Conservation (phyloP, 2,888 invertebrate genomes). For the Drosophila siamana region DNA sequence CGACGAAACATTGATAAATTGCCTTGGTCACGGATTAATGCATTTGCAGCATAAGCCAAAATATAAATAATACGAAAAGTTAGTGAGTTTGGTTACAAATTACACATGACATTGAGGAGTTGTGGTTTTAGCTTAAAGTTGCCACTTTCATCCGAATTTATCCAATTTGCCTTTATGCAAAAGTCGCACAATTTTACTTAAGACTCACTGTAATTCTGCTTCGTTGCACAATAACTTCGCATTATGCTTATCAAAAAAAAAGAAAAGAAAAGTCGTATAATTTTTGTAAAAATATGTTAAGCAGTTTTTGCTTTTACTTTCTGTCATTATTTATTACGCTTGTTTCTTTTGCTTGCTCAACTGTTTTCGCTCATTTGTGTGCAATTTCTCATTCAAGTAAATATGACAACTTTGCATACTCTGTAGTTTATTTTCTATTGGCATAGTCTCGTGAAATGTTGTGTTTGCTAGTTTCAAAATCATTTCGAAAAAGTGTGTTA, state of each 20-base stretch:
- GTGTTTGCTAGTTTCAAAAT: too few species aligned
- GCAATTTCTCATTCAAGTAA: neutral
- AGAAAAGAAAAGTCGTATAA: too few species aligned
- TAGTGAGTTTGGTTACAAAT: neutral
- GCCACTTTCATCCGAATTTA: neutral
- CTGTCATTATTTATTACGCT: neutral
- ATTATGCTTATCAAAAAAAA: constrained; percentile 7
- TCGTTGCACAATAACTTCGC: neutral
- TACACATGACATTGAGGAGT: neutral
- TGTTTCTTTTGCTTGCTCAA: neutral
- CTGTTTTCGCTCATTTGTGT: neutral
- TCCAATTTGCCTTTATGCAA: neutral
- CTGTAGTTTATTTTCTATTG: neutral
- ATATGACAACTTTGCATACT: neutral
- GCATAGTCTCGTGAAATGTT: too few species aligned
- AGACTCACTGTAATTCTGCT: neutral
- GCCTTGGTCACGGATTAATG: neutral
- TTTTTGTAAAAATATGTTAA: constrained; percentile 20
- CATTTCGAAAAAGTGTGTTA: neutral
- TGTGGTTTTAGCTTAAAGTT: neutral
- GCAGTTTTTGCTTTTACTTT: constrained; percentile 4
- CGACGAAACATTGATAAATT: constrained; percentile 5
- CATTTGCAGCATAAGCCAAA: neutral
- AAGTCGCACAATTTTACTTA: neutral
- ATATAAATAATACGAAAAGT: neutral